Conservation (phyloP, 1,140 invertebrate genomes). For the Geopemphigus sp. region DNA sequence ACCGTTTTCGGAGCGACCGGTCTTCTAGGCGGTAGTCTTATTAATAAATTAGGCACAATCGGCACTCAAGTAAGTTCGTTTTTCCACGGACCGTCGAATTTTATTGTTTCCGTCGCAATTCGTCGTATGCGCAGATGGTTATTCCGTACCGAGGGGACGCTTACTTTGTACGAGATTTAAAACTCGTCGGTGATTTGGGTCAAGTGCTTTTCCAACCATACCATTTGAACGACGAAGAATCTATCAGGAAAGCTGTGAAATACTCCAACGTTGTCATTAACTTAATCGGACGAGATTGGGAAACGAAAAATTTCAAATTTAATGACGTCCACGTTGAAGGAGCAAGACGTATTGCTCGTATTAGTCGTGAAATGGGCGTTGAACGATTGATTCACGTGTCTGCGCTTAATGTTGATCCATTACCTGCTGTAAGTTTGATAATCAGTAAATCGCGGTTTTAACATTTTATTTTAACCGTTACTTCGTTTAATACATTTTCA, state of each 20-base stretch:
- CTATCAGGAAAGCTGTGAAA: conserved; percentile 80
- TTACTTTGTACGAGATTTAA: conserved; percentile 73
- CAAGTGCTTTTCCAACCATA: conserved; percentile 91
- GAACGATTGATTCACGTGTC: conserved; percentile 84
- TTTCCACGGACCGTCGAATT: not conserved
- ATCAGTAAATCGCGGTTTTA: no score
- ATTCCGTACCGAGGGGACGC: conserved; percentile 87
- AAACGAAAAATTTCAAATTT: conserved; percentile 85
- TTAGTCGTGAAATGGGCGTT: conserved; percentile 73
- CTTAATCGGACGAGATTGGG: conserved; percentile 85
- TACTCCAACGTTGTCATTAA: conserved; percentile 99
- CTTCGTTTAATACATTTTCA: no score
- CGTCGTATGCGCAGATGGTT: conserved; percentile 67
- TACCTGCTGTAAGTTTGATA: conserved; percentile 30
- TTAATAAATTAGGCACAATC: conserved; percentile 83
- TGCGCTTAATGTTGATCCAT: conserved; percentile 65
- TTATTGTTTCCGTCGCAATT: conserved; percentile 53
- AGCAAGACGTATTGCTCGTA: conserved; percentile 70
- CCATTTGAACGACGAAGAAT: conserved; percentile 82
- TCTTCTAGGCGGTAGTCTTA: conserved; percentile 80
- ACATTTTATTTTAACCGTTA: no score
- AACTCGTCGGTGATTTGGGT: conserved; percentile 89
- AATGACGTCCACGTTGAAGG: conserved; percentile 78
- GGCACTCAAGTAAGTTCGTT: conserved; percentile 69
- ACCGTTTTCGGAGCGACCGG: conserved; percentile 95